phyloP scores from a whole-genome alignment of 2,797 vertebrate species.

The Loriculus beryllinus region DNA sequence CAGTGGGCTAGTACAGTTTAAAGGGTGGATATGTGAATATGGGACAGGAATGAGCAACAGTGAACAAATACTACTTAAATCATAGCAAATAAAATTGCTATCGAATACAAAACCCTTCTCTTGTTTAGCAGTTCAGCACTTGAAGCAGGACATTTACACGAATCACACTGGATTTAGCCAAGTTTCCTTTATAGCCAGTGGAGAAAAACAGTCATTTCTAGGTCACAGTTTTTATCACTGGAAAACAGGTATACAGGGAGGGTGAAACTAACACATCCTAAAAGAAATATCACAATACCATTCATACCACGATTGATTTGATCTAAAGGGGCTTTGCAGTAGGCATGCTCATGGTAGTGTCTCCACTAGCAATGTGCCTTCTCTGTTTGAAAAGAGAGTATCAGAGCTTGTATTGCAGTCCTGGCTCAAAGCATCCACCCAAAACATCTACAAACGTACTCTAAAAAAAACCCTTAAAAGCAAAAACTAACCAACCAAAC shows the following conservation, averaged over 20 bases:
- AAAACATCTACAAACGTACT: not conserved
- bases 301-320: not conserved
- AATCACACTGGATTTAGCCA: not conserved
- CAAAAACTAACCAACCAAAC: not conserved
- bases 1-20: too few species aligned
- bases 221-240: not conserved
- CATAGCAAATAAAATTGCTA: not conserved
- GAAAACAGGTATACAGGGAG: not conserved
- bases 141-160: not conserved
- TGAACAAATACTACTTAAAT: not conserved
- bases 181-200: not conserved
- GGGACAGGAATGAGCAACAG: not conserved
- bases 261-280: not conserved
- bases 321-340: not conserved
- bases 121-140: not conserved
- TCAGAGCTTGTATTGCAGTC: not conserved
- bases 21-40: not conserved
- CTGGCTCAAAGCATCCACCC: not conserved
- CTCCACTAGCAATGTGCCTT: not conserved
- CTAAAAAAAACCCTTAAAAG: not conserved
- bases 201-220: not conserved
- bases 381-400: not conserved
- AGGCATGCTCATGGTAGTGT: not conserved
- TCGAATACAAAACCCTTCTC: accelerated
- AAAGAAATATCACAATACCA: not conserved